phyloP scores from a whole-genome alignment of 1,140 invertebrate genomes.

The Scaptomyza graminum region DNA sequence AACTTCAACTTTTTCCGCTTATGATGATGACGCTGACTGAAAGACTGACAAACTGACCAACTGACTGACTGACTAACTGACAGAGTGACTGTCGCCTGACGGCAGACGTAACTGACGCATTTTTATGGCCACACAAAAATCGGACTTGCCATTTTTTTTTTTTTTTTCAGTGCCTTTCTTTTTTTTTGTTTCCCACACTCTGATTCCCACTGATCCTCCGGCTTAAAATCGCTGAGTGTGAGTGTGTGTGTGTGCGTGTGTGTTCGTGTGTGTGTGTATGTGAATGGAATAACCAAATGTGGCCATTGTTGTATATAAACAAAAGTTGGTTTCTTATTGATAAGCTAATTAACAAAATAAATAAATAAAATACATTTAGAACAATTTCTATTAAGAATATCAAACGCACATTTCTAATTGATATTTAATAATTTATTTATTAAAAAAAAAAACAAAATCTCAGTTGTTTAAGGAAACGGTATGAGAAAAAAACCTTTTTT shows the following conservation, averaged over 20 bases:
- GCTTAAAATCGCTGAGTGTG: slow-evolving; percentile 1
- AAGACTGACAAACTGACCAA: slow-evolving; percentile 48
- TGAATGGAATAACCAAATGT: slow-evolving; percentile 40
- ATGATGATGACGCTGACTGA: slow-evolving; percentile 47
- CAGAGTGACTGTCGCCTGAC: slow-evolving; percentile 16
- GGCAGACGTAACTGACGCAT: slow-evolving; percentile 68
- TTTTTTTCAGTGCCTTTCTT: slow-evolving; percentile 46
- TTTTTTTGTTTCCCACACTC: slow-evolving; percentile 58
- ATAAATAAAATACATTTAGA: too few relatives aligned
- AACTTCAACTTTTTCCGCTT: slow-evolving; percentile 44
- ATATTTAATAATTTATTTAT: too few relatives aligned
- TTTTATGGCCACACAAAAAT: slow-evolving; percentile 77
- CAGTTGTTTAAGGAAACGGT: too few relatives aligned
- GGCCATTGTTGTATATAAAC: neutral
- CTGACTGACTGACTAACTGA: slow-evolving; percentile 38
- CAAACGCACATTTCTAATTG: too few relatives aligned
- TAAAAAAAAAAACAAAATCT: too few relatives aligned
- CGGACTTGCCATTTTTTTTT: slow-evolving; percentile 16
- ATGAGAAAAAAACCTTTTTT: too few relatives aligned
- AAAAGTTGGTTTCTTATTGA: slow-evolving; percentile 7
- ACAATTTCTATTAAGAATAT: too few relatives aligned
- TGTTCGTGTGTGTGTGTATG: slow-evolving; percentile 1
- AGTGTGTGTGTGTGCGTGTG: neutral
- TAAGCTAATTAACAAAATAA: neutral
- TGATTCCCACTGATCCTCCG: slow-evolving; percentile 62